A percentile compares a stretch with the other conserved stretches of the same genome.
These are phyloP conservation scores for Chlorodrepanis virens DNA, from an alignment of 2,113 vertebrate species.

Conservation along the genomic window DNA sequence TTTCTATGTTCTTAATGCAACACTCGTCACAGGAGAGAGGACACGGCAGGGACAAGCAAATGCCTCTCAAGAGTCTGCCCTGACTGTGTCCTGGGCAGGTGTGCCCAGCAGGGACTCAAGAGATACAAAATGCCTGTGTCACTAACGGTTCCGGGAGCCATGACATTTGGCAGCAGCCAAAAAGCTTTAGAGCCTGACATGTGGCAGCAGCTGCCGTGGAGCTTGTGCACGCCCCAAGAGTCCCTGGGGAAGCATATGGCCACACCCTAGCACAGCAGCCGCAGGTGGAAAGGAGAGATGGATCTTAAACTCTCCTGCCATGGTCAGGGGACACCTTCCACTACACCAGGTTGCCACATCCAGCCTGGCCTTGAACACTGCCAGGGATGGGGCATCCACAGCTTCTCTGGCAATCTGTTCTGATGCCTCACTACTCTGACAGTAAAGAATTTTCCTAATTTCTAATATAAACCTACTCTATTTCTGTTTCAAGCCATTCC, in stretches of 20 bases:
- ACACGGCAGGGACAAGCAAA: fast-evolving
- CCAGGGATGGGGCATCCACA: background rate
- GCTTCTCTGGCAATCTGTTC: background rate
- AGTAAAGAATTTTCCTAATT: background rate
- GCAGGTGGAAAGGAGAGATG: background rate
- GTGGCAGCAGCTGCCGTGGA: fast-evolving
- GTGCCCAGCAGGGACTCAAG: background rate
- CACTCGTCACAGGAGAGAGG: background rate
- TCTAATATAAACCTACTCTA: background rate
- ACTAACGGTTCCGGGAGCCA: background rate
- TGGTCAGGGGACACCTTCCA: background rate
- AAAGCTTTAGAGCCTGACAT: background rate
- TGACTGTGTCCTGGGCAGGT: background rate
- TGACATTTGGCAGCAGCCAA: background rate
- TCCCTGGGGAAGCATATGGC: too few relatives aligned
- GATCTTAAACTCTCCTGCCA: background rate
- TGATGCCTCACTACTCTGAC: background rate
- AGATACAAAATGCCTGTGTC: background rate
- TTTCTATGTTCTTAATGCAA: background rate
- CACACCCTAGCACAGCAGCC: background rate
- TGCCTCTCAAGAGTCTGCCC: background rate
- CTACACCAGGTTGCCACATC: background rate
- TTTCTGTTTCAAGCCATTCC: background rate
- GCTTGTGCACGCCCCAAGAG: background rate
- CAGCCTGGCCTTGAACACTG: background rate